Conservation (phyloP, 2,797 vertebrate species). For the Leptodactylus fallax region DNA sequence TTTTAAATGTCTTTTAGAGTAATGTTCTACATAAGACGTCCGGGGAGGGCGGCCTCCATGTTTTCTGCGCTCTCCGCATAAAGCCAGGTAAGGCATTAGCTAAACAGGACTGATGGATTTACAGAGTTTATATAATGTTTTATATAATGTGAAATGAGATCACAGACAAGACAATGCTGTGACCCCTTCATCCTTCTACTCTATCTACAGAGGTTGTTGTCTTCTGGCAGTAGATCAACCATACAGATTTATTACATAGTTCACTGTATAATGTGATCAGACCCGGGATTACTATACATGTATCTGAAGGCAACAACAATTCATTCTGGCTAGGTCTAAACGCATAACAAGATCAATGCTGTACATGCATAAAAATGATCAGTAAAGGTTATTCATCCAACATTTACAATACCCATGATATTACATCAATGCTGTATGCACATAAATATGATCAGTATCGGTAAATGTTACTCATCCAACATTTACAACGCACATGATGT, state of each 20-base stretch:
- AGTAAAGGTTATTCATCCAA: too few relatives aligned
- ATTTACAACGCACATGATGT: too few relatives aligned
- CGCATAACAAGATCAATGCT: too few relatives aligned
- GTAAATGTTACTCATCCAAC: too few relatives aligned
- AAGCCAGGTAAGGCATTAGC: slow-evolving; percentile 19
- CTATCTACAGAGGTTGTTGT: neutral
- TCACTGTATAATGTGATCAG: neutral
- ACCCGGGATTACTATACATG: neutral
- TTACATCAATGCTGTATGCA: too few relatives aligned
- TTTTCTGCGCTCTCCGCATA: slow-evolving; percentile 10
- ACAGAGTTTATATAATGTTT: slow-evolving; percentile 15
- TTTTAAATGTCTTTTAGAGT: slow-evolving; percentile 46
- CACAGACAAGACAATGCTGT: neutral
- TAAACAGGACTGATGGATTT: slow-evolving; percentile 15
- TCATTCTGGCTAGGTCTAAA: too few relatives aligned
- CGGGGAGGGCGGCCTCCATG: slow-evolving; percentile 5
- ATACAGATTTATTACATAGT: neutral
- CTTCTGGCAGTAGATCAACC: neutral
- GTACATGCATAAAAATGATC: too few relatives aligned
- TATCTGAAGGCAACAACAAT: neutral
- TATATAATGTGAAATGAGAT: slow-evolving; percentile 25
- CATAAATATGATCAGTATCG: too few relatives aligned
- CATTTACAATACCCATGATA: too few relatives aligned
- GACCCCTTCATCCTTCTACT: neutral
- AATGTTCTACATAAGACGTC: slow-evolving; percentile 42